These are phyloP conservation scores for Megalurothrips usitatus DNA, from an alignment of 2,888 invertebrate genomes.

Conservation along the genomic window DNA sequence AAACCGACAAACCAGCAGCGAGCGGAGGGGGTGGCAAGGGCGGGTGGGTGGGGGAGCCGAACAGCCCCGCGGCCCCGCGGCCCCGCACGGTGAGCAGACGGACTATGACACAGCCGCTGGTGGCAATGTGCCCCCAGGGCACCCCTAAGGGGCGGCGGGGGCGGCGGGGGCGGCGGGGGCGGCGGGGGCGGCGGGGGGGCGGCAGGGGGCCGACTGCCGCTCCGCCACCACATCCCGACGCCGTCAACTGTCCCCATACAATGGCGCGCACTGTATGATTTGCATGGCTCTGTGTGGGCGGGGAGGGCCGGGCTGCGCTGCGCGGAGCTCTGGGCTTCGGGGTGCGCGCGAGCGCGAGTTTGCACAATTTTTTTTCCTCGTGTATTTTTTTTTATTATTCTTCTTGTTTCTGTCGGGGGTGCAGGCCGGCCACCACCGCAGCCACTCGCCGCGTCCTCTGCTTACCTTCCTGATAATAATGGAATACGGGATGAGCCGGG, in stretches of 20 bases:
- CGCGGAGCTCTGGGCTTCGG: no score
- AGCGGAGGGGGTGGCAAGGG: background rate
- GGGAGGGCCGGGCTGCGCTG: background rate
- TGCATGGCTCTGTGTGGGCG: background rate
- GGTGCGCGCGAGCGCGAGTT: background rate
- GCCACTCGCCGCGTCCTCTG: no score
- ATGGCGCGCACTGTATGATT: background rate
- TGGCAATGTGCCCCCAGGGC: conserved; percentile 15
- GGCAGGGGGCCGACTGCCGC: no score
- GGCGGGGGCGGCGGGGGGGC: background rate
- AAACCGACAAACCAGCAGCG: background rate
- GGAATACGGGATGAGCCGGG: no score
- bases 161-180: background rate
- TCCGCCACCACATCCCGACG: no score
- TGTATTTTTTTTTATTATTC: no score
- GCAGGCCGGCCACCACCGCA: no score
- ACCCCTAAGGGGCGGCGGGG: background rate
- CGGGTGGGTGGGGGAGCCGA: background rate
- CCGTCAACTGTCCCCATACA: background rate
- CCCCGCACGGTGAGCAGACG: background rate
- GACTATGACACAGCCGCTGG: background rate
- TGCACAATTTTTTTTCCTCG: no score
- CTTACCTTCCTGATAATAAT: no score
- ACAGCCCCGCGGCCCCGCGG: background rate
- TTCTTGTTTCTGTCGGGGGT: no score